Evolutionary conservation across 2,888 invertebrate species (phyloP).

Genomic region (Cylindroiulus punctatus): DNA sequence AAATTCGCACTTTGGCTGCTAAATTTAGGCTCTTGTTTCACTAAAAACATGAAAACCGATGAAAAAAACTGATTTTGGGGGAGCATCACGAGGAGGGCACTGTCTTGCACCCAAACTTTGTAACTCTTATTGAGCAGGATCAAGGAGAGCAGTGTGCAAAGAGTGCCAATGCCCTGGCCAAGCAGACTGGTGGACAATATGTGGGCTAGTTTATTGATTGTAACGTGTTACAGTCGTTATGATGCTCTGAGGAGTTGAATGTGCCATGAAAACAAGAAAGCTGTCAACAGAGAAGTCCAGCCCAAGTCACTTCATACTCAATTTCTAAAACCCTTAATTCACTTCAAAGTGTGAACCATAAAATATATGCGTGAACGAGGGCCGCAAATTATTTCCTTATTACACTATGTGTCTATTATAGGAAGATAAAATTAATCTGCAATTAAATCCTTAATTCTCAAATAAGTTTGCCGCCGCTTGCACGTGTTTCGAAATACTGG

Average conservation of each 20-base stretch:
- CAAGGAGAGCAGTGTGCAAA: slow-evolving; percentile 39
- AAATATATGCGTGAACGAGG: too few species aligned
- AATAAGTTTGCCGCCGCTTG: too few species aligned
- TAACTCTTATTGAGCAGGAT: not conserved
- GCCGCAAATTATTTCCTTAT: too few species aligned
- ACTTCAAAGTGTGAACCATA: too few species aligned
- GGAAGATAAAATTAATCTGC: too few species aligned
- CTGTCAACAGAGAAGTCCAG: not conserved
- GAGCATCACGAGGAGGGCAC: not conserved
- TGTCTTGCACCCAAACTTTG: slow-evolving; percentile 42
- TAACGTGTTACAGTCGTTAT: not conserved
- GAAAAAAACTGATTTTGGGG: not conserved
- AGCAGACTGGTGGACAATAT: not conserved
- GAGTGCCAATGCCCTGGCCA: slow-evolving; percentile 33
- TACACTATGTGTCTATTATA: too few species aligned
- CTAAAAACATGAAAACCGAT: not conserved
- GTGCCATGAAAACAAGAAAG: not conserved
- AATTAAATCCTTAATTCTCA: too few species aligned
- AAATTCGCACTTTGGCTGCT: slow-evolving; percentile 16
- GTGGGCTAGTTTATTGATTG: slow-evolving; percentile 15
- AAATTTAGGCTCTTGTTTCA: slow-evolving; percentile 13
- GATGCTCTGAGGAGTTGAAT: not conserved
- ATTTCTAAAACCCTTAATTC: too few species aligned
- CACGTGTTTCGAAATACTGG: too few species aligned
- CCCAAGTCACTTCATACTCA: too few species aligned